Base-by-base conservation (phyloP, 64 coral and sea anemone species). In the Stylophora pistillata region DNA sequence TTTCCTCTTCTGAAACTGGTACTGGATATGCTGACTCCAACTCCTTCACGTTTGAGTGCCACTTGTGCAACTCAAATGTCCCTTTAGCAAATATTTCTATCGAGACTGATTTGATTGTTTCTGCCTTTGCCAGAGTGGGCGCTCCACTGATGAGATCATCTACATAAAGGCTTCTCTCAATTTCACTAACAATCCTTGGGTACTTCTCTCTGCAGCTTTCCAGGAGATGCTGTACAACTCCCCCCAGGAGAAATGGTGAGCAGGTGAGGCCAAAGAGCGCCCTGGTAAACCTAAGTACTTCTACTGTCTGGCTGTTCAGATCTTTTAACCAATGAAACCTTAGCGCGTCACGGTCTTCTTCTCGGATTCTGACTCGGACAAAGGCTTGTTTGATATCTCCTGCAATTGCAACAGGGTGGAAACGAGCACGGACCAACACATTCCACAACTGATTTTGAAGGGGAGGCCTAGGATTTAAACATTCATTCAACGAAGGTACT, bases 211-310 rank as follows among this genome's bases (percentile, higher is more conserved):
- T 68, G 77, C 86, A 92, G 56, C 55, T 87, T 27, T 79, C 86
- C 74, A 92, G 64, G 27, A 87, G 90, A 31, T 86, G 82, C 59
- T 92, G 81, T 70, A 85, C 20, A 26, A 74, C 85, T 86, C 53
- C 73, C 58, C 89, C 89, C 14, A 86, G 56, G 20, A 86, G 63
- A 63, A 92, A 86, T 15, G 82, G 90, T 37, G 73, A 92, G 18
- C 52, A 71, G 69, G 85, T 92, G 33, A 92, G 56, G 52, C 90
- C 82, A 60, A 92, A 92, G 6, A 92, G 71, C 56, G 90, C 90
- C 23, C 74, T 73, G 16, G 82, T 92, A 13, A 92, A 78, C 55
- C 77, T 79, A 10, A 58, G 55, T 29, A 53, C n/a, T 58, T 78
- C 76, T 59, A 59, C 77, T 58, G 77, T 79, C 26, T 58, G 55